Percentiles rank a stretch among this genome's conserved stretches.
phyloP scores from a whole-genome alignment of 2,797 vertebrate genomes.

The Chaenodraco wilsoni region DNA sequence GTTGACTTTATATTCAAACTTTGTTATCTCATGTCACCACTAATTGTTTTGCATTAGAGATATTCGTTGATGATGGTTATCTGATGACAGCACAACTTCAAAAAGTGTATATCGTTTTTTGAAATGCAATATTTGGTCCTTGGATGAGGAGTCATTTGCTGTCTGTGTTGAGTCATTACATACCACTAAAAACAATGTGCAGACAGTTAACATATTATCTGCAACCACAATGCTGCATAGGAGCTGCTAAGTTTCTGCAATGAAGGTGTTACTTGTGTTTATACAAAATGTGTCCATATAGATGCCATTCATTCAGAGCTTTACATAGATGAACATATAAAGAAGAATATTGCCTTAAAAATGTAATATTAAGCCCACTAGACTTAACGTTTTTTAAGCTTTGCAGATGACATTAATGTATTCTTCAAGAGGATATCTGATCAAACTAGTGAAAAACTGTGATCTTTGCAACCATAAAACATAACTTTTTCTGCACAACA shows the following conservation, averaged over 20 bases:
- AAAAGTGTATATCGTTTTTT: background rate
- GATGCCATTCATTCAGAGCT: background rate
- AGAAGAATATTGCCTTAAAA: background rate
- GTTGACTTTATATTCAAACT: too few species aligned
- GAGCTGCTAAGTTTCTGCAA: background rate
- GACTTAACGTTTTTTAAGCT: background rate
- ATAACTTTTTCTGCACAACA: background rate
- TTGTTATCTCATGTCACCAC: background rate
- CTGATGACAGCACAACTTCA: background rate
- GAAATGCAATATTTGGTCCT: background rate
- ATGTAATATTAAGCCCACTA: background rate
- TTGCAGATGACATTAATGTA: background rate
- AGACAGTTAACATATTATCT: conserved; percentile 27
- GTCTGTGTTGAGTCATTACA: background rate
- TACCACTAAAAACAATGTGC: background rate
- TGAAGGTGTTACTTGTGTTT: background rate
- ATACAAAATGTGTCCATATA: background rate
- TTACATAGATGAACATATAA: fast-evolving
- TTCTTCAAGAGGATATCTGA: background rate
- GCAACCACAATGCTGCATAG: conserved; percentile 14
- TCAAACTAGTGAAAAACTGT: background rate
- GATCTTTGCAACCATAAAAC: background rate
- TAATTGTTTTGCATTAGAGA: background rate
- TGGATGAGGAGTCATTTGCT: too few species aligned
- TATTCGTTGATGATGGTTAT: background rate